Evolutionary conservation across 2,113 vertebrate genomes (phyloP).

Genomic region (Zapornia atra): DNA sequence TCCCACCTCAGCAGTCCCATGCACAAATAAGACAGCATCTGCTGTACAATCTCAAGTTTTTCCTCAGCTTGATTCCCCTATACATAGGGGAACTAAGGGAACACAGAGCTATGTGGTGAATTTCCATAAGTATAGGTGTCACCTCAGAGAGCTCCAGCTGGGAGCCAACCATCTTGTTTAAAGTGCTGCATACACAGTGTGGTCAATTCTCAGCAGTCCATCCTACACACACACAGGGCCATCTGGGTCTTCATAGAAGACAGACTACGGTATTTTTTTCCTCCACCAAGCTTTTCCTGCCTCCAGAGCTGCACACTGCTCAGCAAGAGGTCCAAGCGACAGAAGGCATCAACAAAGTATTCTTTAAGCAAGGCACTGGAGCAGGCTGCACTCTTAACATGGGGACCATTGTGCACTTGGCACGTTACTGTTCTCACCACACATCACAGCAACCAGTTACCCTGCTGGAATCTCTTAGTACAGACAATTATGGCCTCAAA

Average conservation of each 20-base stretch:
- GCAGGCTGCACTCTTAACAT: background rate
- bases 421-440: background rate
- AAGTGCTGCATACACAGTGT: background rate
- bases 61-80: background rate
- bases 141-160: background rate
- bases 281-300: background rate
- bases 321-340: background rate
- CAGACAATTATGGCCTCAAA: background rate
- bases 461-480: background rate
- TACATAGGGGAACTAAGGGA: background rate
- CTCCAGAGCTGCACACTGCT: background rate
- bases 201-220: background rate
- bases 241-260: background rate
- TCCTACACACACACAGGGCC: background rate
- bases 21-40: background rate
- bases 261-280: background rate
- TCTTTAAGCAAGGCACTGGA: background rate
- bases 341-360: background rate
- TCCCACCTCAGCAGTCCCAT: background rate
- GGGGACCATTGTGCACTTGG: too few relatives aligned
- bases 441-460: background rate
- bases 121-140: background rate
- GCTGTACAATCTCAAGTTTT: background rate
- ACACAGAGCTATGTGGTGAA: background rate
- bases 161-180: background rate